These are phyloP conservation scores for Glossophaga mutica DNA, from an alignment of 2,797 vertebrate species.

Conservation along the genomic window DNA sequence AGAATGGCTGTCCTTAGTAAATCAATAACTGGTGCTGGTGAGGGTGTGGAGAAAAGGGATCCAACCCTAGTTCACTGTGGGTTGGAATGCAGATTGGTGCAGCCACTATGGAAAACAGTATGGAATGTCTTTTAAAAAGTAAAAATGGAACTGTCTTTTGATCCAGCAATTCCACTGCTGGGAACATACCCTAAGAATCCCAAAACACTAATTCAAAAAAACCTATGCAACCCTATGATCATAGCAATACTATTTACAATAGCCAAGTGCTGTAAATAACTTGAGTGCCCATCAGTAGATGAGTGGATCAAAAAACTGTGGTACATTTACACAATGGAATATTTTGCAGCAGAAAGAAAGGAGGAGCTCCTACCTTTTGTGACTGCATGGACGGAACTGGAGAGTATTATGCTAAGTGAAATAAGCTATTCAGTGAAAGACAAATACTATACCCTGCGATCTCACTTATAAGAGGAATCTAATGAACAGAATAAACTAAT, in stretches of 20 bases:
- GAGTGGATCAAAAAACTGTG: not conserved
- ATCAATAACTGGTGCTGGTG: no score
- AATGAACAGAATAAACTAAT: not conserved
- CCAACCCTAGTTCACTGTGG: not conserved
- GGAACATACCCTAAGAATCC: not conserved
- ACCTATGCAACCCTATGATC: not conserved
- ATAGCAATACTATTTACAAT: not conserved
- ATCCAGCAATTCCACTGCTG: not conserved
- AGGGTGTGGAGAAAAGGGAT: no score
- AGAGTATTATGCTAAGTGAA: not conserved
- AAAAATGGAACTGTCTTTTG: not conserved
- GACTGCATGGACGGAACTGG: not conserved
- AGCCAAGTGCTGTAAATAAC: not conserved
- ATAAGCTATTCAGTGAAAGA: not conserved
- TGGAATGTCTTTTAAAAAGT: not conserved
- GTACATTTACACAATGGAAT: not conserved
- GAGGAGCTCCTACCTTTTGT: not conserved
- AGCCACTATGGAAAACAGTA: not conserved
- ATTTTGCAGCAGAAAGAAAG: not conserved
- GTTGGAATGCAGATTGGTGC: not conserved
- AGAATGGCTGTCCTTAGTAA: not conserved
- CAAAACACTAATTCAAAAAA: not conserved
- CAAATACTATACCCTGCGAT: not conserved
- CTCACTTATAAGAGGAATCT: not conserved
- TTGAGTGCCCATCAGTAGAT: not conserved